Conservation (phyloP, 2,797 vertebrate genomes). For the Eulemur albifrons region DNA sequence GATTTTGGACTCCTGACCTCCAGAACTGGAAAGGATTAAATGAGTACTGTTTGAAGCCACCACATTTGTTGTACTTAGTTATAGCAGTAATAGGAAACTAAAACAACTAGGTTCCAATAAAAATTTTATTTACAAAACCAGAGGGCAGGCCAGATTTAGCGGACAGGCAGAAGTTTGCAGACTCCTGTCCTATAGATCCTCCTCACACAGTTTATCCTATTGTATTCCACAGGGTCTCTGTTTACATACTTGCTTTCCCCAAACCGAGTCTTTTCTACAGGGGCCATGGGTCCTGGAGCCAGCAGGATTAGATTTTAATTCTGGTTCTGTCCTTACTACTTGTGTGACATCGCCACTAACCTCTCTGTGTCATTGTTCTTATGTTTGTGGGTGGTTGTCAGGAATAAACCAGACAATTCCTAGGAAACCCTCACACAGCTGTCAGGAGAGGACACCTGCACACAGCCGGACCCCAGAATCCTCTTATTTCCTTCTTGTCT, state of each 20-base stretch:
- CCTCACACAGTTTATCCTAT: background rate
- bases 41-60: background rate
- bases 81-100: background rate
- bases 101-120: background rate
- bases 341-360: background rate
- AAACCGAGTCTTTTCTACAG: background rate
- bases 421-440: background rate
- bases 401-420: background rate
- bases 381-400: background rate
- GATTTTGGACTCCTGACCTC: background rate
- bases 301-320: background rate
- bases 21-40: background rate
- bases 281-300: background rate
- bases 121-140: background rate
- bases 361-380: background rate
- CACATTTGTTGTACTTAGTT: background rate
- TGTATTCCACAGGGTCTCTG: background rate
- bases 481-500: background rate
- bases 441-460: background rate
- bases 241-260: background rate
- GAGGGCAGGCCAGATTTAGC: background rate
- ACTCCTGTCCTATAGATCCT: background rate
- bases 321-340: background rate
- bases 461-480: background rate
- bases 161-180: background rate